Percentiles rank a stretch among this genome's conserved stretches.
Conservation (phyloP, 37 sponge, comb jelly and placozoan genomes). For the Spongilla lacustris region DNA sequence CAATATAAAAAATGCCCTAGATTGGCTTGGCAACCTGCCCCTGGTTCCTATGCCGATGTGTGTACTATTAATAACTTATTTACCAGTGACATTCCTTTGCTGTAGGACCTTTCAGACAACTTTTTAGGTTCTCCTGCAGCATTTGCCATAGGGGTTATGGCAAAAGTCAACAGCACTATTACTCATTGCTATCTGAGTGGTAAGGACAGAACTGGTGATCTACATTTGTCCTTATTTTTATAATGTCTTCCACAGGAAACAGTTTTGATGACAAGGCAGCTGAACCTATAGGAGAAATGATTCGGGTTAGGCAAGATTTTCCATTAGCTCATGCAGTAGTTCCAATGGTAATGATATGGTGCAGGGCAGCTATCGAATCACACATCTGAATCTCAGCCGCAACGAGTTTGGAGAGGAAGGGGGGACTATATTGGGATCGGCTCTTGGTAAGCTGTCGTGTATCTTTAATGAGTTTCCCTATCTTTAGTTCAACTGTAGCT, state of each 20-base stretch:
- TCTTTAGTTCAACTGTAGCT: constrained; percentile 25
- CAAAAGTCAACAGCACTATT: constrained; percentile 62
- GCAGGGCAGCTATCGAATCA: constrained; percentile 79
- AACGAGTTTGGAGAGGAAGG: constrained; percentile 88
- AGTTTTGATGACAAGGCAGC: constrained; percentile 83
- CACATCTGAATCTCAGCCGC: constrained; percentile 88
- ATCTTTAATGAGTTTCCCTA: neutral
- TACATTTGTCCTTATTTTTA: neutral
- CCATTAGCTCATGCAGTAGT: neutral
- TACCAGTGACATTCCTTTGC: neutral
- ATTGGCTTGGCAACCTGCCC: no score
- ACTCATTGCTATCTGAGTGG: constrained; percentile 68
- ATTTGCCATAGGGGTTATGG: constrained; percentile 61
- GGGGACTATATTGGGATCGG: constrained; percentile 85
- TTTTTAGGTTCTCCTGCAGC: constrained; percentile 76
- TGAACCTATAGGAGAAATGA: constrained; percentile 76
- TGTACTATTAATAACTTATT: no score
- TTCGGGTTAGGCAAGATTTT: constrained; percentile 26
- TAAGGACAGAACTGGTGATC: neutral
- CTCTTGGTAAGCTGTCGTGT: constrained; percentile 68
- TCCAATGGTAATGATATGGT: constrained; percentile 8
- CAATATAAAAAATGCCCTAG: no score
- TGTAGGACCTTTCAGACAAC: constrained; percentile 82
- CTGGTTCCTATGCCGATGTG: no score
- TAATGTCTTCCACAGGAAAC: constrained; percentile 54